A percentile compares a stretch with the other conserved stretches of the same genome.
Conservation (phyloP, 23 tunicate genomes). For the Phallusia fumigata region DNA sequence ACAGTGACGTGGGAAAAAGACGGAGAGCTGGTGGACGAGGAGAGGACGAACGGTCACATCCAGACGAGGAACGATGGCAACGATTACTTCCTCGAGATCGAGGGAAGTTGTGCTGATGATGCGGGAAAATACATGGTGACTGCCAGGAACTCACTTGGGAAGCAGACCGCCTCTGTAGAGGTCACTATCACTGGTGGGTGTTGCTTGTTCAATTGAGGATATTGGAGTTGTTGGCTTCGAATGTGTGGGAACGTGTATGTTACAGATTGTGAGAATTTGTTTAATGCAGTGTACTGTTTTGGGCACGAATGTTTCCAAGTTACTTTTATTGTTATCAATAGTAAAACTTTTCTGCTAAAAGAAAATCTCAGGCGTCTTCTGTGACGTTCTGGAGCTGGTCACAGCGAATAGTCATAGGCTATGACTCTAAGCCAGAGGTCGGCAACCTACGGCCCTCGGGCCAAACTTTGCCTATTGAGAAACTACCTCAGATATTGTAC, state of each 20-base stretch:
- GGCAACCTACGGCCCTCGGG: no score
- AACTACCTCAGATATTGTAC: no score
- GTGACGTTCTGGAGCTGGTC: no score
- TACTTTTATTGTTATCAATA: no score
- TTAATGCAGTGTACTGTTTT: no score
- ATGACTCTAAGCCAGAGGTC: no score
- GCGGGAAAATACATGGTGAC: conserved; percentile 85
- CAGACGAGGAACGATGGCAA: conserved; percentile 69
- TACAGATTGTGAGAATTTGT: not conserved
- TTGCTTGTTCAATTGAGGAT: not conserved
- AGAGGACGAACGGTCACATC: conserved; percentile 61
- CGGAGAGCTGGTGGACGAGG: conserved; percentile 86
- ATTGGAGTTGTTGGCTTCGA: not conserved
- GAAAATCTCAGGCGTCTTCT: no score
- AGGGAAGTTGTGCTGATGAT: conserved; percentile 42
- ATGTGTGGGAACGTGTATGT: not conserved
- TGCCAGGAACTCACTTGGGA: conserved; percentile 90
- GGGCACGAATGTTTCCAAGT: no score
- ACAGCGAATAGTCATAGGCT: no score
- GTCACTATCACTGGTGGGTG: conserved; percentile 50
- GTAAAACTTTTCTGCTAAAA: no score
- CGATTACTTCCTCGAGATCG: conserved; percentile 83
- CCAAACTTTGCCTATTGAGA: no score
- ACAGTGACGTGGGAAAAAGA: conserved; percentile 92
- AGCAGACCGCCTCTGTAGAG: conserved; percentile 82